Evolutionary conservation across 1,140 invertebrate genomes (phyloP).

Genomic region (Planococcus citri): DNA sequence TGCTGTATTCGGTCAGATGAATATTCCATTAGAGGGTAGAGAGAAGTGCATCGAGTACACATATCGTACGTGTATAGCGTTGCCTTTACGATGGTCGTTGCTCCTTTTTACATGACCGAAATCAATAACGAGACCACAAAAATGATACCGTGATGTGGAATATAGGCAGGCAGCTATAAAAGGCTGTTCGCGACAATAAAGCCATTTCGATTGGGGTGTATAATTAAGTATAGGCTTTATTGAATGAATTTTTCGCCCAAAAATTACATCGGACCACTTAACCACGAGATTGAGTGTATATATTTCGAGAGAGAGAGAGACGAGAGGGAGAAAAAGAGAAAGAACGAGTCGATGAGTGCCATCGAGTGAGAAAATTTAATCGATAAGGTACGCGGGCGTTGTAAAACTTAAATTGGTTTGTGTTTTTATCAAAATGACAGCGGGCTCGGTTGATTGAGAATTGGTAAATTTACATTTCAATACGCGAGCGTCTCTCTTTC

Average conservation of each 20-base stretch:
- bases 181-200: background rate
- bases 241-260: background rate
- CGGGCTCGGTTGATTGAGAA: background rate
- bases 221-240: background rate
- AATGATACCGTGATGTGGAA: background rate
- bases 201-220: background rate
- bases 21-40: background rate
- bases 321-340: no score
- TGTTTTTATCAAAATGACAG: background rate
- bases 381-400: background rate
- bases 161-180: background rate
- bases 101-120: no score
- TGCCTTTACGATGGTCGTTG: background rate
- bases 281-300: background rate
- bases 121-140: no score
- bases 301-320: no score
- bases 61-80: background rate
- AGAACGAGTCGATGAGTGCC: no score
- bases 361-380: background rate
- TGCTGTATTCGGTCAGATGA: background rate
- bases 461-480: background rate
- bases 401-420: background rate
- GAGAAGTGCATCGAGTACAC: no score
- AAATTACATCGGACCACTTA: background rate
- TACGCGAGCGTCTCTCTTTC: no score